Base-by-base conservation (phyloP, 2,888 invertebrate genomes). In the Drosophila infuscata region DNA sequence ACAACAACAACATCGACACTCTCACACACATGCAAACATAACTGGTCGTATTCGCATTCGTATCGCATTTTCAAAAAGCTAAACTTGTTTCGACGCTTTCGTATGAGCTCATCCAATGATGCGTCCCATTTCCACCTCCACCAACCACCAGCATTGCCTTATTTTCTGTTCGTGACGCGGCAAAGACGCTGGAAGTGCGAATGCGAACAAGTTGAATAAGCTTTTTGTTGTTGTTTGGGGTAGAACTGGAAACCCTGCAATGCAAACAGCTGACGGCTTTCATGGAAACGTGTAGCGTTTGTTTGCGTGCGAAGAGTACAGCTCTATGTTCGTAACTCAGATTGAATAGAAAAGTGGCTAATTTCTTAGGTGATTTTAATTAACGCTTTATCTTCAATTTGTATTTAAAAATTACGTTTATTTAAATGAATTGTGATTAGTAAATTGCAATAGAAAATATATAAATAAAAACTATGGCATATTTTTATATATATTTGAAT, bases 61-160 rank as follows among this genome's bases (percentile, higher is more conserved):
- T 81, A 66, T 87, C 87, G 79, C 74, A 74, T 74, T 80, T 81
- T 74, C 74, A 82, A 87, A 85, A 87, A 80, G 89, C 85, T 84
- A 84, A 85, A 85, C 85, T 85, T 85, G 85, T 85, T 85, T 89
- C 76, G 74, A 53, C 72, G 83, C 72, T 81, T 84, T 89, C 66
- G 82, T 74, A 85, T 85, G 85, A 85, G 85, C 89, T 85, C 85
- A 85, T 84, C 89, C 74, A 89, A 76, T 76, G 57, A 67, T 79
- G 63, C 58, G 62, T 52, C 61, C 71, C 38, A 48, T 62, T 76
- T 53, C 59, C 71, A 36, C 41, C 57, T 36, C 60, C 48, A 66
- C 3, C 46, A 59, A 41, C 54, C 52, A 60, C 62, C 63, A 36
- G 57, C 70, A 67, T 54, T 51, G 43, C 52, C 38, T 83, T 71